Percentiles rank a stretch among this genome's conserved stretches.
These are phyloP conservation scores for Copsychus sechellarum DNA, from an alignment of 2,113 vertebrate genomes.

Conservation along the genomic window DNA sequence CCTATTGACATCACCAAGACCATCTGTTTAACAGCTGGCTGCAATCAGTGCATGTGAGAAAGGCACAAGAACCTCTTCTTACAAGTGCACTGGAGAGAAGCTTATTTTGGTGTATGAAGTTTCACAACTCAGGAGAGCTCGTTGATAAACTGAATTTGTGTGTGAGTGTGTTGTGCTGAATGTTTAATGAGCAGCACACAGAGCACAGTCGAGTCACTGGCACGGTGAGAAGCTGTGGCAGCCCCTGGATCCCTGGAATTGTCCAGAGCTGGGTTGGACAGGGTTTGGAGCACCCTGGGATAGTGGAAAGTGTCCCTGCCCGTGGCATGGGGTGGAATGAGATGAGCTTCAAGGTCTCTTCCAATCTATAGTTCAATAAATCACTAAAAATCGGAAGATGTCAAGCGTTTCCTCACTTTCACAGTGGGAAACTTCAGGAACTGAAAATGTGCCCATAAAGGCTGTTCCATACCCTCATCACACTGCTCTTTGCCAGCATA, in stretches of 20 bases:
- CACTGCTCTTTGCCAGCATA: not conserved
- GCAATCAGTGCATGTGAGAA: not conserved
- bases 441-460: not conserved
- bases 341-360: not conserved
- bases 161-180: not conserved
- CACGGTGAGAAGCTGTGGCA: not conserved
- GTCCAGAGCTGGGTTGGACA: not conserved
- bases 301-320: not conserved
- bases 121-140: not conserved
- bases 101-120: not conserved
- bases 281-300: not conserved
- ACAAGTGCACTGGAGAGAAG: not conserved
- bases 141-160: not conserved
- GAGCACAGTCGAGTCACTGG: not conserved
- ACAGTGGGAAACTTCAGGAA: not conserved
- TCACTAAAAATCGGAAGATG: not conserved
- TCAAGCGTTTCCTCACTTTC: not conserved
- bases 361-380: not conserved
- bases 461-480: not conserved
- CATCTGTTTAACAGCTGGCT: conserved; percentile 5
- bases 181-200: not conserved
- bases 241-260: not conserved
- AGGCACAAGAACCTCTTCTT: not conserved
- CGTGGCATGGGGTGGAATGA: not conserved
- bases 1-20: not conserved